Evolutionary conservation across 2,113 vertebrate species (phyloP), one percentile per base, ranked within the genome.

Genomic region (Phrynosoma blainvillii): DNA sequence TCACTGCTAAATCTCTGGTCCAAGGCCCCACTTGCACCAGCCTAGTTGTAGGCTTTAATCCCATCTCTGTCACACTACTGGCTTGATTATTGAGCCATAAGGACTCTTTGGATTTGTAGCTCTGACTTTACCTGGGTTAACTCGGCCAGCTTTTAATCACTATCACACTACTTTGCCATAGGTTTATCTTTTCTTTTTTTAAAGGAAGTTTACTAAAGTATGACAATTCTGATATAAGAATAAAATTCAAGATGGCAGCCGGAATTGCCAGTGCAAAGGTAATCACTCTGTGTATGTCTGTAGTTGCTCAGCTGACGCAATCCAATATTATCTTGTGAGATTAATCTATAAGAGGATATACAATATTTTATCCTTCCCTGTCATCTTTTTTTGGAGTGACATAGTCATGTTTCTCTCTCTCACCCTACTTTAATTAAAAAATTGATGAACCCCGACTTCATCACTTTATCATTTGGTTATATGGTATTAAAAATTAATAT

Each of bases 321-420:
- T 82, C 74, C 62, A 68, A 89, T 88, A 87, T 91, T 59, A 54
- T 71, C n/a, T 27, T 25, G 70, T 27, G 62, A 59, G 77, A 90
- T 79, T 20, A 91, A 86, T 84, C 79, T 52, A 71, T 68, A 42
- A 77, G 30, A 13, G 40, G 30, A 25, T 0, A 11, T 68, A 23
- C 47, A 18, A 77, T 89, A 62, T 9, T 0, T 40, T 21, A 16
- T 32, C 77, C 65, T 87, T 86, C 79, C 47, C 62, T 0, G 0
- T 78, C 66, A n/a, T 0, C 0, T 84, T 90, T 92, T 91, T 62
- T 84, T n/a, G 84, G 30, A 84, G 78, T 32, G 30, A 80, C 0
- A 1, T 65, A 82, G 75, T 71, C 65, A 79, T 74, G 47, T 0
- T 0, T 79, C 36, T 77, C 25, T 54, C 71, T 36, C 42, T 56